Conservation (phyloP, 2,888 invertebrate species). For the Drepana falcataria region DNA sequence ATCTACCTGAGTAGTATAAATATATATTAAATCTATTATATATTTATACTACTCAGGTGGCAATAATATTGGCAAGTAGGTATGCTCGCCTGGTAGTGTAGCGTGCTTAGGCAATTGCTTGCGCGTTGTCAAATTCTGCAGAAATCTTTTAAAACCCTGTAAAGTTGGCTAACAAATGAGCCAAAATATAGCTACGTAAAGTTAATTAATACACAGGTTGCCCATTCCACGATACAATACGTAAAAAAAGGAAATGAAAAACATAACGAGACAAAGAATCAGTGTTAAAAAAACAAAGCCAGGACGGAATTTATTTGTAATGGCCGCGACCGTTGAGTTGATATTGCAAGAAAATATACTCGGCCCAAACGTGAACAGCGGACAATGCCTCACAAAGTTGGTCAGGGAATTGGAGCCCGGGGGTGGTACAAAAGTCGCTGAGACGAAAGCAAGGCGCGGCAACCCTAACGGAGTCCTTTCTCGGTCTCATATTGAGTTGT, state of each 20-base stretch:
- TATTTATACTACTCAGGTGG: too few species aligned
- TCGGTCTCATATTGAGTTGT: conserved; percentile 79
- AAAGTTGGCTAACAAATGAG: too few species aligned
- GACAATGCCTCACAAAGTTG: conserved; percentile 22
- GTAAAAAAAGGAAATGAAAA: conserved; percentile 20
- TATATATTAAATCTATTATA: too few species aligned
- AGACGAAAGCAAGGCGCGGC: conserved; percentile 23
- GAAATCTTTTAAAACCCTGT: too few species aligned
- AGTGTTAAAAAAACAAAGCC: conserved; percentile 54
- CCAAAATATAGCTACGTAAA: conserved; percentile 2
- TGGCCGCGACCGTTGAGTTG: conserved; percentile 57
- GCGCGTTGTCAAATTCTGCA: too few species aligned
- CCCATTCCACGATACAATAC: conserved; percentile 11
- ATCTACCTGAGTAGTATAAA: too few species aligned
- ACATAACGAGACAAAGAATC: conserved; percentile 40
- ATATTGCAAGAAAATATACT: conserved; percentile 66
- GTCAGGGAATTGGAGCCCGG: conserved; percentile 31
- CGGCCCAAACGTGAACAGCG: conserved; percentile 35
- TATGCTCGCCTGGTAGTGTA: too few species aligned
- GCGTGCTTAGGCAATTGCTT: too few species aligned
- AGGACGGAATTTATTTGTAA: conserved; percentile 63
- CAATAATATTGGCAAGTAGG: too few species aligned
- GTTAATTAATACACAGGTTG: conserved; percentile 12
- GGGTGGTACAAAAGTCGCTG: conserved; percentile 30
- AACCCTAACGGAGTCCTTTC: conserved; percentile 40